Evolutionary conservation across 2,888 invertebrate genomes (phyloP), one percentile per base, ranked within the genome.

Genomic region (Ypsolopha sequella): DNA sequence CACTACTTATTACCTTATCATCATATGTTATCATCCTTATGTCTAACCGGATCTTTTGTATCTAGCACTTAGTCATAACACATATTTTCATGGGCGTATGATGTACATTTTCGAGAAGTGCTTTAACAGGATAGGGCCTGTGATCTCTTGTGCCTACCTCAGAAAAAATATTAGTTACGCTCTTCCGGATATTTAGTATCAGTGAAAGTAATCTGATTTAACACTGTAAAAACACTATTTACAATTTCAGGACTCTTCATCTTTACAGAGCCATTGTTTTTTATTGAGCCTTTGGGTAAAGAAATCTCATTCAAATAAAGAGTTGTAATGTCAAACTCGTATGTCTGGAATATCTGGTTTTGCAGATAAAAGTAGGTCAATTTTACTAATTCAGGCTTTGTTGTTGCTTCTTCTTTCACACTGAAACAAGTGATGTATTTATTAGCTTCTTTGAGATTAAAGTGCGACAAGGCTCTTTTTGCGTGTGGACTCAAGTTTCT

Each of bases 171-270:
- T 4, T 24, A 24, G 24, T 4, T 24, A 24, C 24, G 4, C 24
- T 24, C 4, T 36, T 51, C 36, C 39, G 48, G 7, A 11, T 44
- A 24, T 36, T 36, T 36, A 47, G 47, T 36, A 36, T 47, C 44
- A 51, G 49, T 45, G 9, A 13, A 33, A 4, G 56, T 61, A n/a
- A 79, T 74, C 55, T 73, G 70, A 68, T 85, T 85, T 14, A 86
- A 62, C 10, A 79, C 64, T 53, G 64, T 72, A 50, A 87, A 76
- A n/a, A 81, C 68, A 58, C 69, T 62, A 54, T 84, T 84, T 0
- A 86, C 73, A 33, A 73, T 62, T 60, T 84, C 81, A 1, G 80
- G 75, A 1, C 79, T 80, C 51, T 79, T 84, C 78, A 87, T 75
- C 56, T 79, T 84, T 0, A 87, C 66, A 33, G 63, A 57, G 6